These are phyloP conservation scores for Meriones psammophilus DNA, from an alignment of 2,797 vertebrate species.

Conservation along the genomic window DNA sequence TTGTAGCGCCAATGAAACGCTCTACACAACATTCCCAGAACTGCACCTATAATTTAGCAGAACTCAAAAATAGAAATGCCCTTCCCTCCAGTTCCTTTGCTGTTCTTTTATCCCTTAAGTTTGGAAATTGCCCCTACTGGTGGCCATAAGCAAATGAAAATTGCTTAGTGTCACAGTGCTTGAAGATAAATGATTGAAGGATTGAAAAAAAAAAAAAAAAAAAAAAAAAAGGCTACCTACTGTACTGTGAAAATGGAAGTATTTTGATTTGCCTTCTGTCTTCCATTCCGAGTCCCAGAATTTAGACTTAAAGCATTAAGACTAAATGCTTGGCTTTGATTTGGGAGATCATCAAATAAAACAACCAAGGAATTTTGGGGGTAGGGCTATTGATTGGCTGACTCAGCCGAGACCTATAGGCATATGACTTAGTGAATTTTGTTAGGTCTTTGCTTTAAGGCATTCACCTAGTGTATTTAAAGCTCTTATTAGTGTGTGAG, in stretches of 20 bases:
- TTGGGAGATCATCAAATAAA: background rate
- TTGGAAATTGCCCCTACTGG: background rate
- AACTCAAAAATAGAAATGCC: conserved; percentile 2
- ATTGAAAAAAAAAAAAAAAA: background rate
- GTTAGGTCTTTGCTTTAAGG: background rate
- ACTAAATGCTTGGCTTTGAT: background rate
- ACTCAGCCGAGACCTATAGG: background rate
- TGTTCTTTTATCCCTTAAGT: background rate
- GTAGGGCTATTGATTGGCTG: background rate
- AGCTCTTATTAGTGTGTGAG: background rate
- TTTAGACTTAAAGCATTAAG: background rate
- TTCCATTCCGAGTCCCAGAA: background rate
- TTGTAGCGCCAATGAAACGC: background rate
- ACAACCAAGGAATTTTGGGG: background rate
- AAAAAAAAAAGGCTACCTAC: background rate
- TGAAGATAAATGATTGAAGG: background rate
- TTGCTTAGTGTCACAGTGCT: background rate
- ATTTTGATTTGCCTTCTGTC: background rate
- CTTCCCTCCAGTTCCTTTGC: background rate
- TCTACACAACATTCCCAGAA: background rate
- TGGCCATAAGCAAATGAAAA: conserved; percentile 23
- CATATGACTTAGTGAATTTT: background rate
- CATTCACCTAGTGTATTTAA: background rate
- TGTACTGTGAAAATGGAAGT: background rate
- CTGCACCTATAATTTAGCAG: background rate